A percentile compares a stretch with the other conserved stretches of the same genome.
Evolutionary conservation across 1,140 invertebrate genomes (phyloP).

Genomic region (Notospermus geniculatus): DNA sequence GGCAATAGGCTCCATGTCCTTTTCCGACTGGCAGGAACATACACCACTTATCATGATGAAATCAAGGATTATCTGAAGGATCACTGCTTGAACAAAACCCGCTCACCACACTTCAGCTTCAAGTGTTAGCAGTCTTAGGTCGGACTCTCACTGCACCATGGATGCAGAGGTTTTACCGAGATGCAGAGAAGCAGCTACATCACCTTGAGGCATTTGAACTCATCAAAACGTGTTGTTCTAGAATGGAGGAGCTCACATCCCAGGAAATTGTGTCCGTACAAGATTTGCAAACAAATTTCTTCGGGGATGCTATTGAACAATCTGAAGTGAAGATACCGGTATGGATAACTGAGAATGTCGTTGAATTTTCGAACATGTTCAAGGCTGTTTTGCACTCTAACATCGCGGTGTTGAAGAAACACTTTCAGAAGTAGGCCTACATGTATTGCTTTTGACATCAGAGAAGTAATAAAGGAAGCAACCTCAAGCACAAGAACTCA

Average conservation of each 20-base stretch:
- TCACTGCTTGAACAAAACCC: too few relatives aligned
- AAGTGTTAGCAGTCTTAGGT: too few relatives aligned
- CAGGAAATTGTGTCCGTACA: background rate
- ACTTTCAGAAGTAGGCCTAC: slow-evolving; percentile 17
- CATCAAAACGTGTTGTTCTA: background rate
- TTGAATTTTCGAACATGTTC: background rate
- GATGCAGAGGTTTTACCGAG: background rate
- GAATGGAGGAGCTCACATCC: background rate
- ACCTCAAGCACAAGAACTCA: slow-evolving; percentile 16
- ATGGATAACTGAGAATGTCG: too few relatives aligned
- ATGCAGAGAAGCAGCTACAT: background rate
- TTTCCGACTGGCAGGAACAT: too few relatives aligned
- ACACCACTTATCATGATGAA: too few relatives aligned
- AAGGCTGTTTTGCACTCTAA: background rate
- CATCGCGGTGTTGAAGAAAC: slow-evolving; percentile 16
- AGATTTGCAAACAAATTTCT: background rate
- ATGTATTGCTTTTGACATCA: too few relatives aligned
- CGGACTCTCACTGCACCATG: too few relatives aligned
- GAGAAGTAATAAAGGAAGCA: slow-evolving; percentile 18
- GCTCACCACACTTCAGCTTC: too few relatives aligned
- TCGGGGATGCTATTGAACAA: too few relatives aligned
- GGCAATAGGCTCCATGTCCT: too few relatives aligned
- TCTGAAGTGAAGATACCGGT: too few relatives aligned
- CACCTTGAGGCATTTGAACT: background rate
- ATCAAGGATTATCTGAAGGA: too few relatives aligned